These are phyloP conservation scores for Leuciscus idus DNA, from an alignment of 2,113 vertebrate species.

Conservation along the genomic window DNA sequence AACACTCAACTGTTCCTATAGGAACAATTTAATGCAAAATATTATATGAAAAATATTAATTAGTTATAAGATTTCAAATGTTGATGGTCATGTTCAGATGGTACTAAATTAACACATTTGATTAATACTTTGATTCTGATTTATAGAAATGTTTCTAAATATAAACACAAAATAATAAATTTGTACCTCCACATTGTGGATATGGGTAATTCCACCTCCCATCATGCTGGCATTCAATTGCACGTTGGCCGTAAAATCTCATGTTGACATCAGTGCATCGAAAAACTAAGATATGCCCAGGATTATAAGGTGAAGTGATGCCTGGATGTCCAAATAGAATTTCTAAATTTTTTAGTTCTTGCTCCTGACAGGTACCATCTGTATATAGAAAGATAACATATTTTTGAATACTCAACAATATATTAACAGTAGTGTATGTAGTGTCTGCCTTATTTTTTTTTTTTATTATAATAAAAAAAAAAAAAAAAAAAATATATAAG, in stretches of 20 bases:
- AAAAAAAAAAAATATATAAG: no score
- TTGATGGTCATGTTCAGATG: not conserved
- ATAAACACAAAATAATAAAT: not conserved
- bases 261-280: constrained; percentile 33
- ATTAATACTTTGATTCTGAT: not conserved
- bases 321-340: not conserved
- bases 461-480: no score
- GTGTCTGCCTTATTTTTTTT: no score
- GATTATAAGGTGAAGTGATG: not conserved
- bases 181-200: constrained; percentile 34
- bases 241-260: constrained; percentile 12
- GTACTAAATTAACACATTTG: not conserved
- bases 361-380: constrained; percentile 25
- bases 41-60: not conserved
- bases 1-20: constrained; percentile 8
- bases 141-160: not conserved
- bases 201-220: constrained; percentile 28
- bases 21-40: not conserved
- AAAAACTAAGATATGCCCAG: constrained; percentile 35
- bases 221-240: constrained; percentile 26
- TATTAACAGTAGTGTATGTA: not conserved
- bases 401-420: no score
- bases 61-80: not conserved
- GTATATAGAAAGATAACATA: not conserved
- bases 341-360: constrained; percentile 32